Conservation (phyloP, 2,797 vertebrate genomes). For the Lerista edwardsae region DNA sequence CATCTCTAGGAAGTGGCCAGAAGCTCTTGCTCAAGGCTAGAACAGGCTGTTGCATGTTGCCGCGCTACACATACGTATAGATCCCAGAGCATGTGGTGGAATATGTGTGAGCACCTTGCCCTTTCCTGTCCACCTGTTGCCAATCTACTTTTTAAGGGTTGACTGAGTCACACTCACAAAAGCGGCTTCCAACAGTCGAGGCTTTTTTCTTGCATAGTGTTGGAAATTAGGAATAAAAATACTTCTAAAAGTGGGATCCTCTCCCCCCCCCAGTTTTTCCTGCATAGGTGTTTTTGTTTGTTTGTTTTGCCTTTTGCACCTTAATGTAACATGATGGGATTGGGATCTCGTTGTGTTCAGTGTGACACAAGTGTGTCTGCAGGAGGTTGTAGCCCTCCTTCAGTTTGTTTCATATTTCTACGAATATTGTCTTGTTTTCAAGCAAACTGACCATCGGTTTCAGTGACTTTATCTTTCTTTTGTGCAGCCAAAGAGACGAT, state of each 20-base stretch:
- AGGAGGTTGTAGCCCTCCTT: neutral
- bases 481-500: slow-evolving; percentile 92
- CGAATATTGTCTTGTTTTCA: slow-evolving; percentile 4
- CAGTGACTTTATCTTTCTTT: slow-evolving; percentile 54
- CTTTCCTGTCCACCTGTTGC: neutral
- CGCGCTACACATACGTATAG: neutral
- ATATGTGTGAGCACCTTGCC: too few relatives aligned
- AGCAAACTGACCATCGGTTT: neutral
- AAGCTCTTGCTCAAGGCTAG: too few relatives aligned
- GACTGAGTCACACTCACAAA: too few relatives aligned
- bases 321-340: too few relatives aligned
- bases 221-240: neutral
- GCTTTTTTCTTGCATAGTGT: fast-evolving
- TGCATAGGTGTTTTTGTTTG: neutral
- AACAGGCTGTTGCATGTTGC: neutral
- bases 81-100: too few relatives aligned
- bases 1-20: too few relatives aligned
- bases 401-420: neutral
- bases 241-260: neutral
- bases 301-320: neutral
- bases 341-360: too few relatives aligned
- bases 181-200: neutral
- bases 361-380: neutral
- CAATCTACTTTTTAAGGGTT: neutral
- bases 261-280: neutral